These are phyloP conservation scores for Drosophila anomalata DNA, from an alignment of 2,888 invertebrate genomes.

Conservation along the genomic window DNA sequence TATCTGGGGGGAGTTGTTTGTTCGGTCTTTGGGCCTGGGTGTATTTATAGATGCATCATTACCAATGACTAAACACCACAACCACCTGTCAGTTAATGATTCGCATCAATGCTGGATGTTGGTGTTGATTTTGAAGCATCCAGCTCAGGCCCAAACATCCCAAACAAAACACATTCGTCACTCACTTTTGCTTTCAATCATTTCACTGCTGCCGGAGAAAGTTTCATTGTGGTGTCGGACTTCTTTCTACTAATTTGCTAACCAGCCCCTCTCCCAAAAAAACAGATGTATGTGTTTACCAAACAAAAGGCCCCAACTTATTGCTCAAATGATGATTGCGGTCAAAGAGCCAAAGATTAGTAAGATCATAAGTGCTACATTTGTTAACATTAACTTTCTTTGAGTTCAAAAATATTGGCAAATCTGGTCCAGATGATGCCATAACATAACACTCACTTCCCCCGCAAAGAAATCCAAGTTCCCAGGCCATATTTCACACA, in stretches of 20 bases:
- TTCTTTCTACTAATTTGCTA: constrained; percentile 52
- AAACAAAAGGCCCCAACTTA: constrained; percentile 1
- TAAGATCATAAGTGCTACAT: constrained; percentile 8
- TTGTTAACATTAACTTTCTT: constrained; percentile 17
- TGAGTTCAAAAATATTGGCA: background rate
- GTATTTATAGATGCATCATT: constrained; percentile 17
- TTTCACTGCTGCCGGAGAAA: constrained; percentile 56
- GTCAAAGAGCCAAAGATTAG: constrained; percentile 26
- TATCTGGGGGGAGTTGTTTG: constrained; percentile 15
- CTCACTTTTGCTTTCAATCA: constrained; percentile 66
- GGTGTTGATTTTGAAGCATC: constrained; percentile 16
- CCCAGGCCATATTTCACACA: constrained; percentile 30
- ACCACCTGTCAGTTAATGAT: constrained; percentile 45
- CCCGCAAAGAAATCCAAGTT: constrained; percentile 2
- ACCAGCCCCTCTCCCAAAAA: constrained; percentile 9
- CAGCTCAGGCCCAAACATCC: constrained; percentile 18
- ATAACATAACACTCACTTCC: constrained; percentile 9
- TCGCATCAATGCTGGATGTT: constrained; percentile 46
- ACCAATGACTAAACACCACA: constrained; percentile 30
- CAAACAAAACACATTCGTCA: constrained; percentile 53
- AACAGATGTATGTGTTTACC: background rate
- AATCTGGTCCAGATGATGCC: background rate
- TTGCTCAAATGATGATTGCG: constrained; percentile 12
- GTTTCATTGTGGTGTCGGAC: constrained; percentile 51
- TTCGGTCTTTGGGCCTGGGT: constrained; percentile 11